Evolutionary conservation across 2,797 vertebrate genomes (phyloP), one percentile per base, ranked within the genome.

Genomic region (Enoplosus armatus): DNA sequence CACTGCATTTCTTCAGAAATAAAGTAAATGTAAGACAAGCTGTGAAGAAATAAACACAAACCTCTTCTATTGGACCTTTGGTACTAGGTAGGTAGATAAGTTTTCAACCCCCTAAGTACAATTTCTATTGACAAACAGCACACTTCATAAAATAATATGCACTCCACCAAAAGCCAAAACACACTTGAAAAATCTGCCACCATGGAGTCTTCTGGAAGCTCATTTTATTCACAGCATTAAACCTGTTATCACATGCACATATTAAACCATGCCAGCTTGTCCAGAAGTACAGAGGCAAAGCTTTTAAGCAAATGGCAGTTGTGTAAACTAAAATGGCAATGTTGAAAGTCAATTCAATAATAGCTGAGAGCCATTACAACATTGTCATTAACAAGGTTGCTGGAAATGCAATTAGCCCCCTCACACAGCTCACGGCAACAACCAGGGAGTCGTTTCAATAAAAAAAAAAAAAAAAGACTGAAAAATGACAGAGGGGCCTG

Each of bases 361-460:
- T 62, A 79, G 87, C 58, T 90, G 76, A 51, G 93, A 94, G 89
- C 92, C 93, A 88, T 90, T 90, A 93, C 89, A 94, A 85, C 85
- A 83, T 87, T 88, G 82, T 91, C 39, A 93, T 95, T 94, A 90
- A 92, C 87, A 87, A 89, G 94, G 87, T 27, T n/a, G 39, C 85
- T 81, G 89, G 89, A 93, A 94, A 93, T 93, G 89, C 91, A 93
- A 94, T 95, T 95, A 95, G 93, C 79, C 85, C 90, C 85, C 86
- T 83, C 85, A 85, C 80, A 89, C 88, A 81, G 88, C 91, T 91
- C 72, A 85, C 16, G 64, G 90, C 82, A 86, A 89, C 73, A 75
- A 80, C 82, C 90, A 90, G 58, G 31, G 72, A 85, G 85, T 88
- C 24, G 51, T 83, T 79, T 80, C 71, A 77, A 69, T 61, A 56